Evolutionary conservation across 2,797 vertebrate genomes (phyloP).

Genomic region (Triplophysa bombifrons): DNA sequence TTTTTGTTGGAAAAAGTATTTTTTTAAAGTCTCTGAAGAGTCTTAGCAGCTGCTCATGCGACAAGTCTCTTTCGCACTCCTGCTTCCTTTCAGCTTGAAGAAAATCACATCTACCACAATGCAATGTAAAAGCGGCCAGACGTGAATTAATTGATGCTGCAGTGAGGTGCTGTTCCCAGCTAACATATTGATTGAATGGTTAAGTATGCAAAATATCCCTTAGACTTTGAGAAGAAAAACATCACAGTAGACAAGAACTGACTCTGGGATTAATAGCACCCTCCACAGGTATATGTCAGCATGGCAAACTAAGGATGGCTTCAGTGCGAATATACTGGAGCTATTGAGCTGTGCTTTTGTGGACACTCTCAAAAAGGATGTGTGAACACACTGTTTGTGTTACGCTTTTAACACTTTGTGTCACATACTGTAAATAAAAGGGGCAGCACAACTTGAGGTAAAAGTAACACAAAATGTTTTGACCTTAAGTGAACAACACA

Average conservation of each 20-base stretch:
- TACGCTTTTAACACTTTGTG: too few species aligned
- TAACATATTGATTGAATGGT: conserved; percentile 71
- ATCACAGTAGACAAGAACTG: conserved; percentile 54
- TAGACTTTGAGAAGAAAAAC: conserved; percentile 61
- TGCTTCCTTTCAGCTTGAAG: conserved; percentile 62
- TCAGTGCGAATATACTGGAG: neutral
- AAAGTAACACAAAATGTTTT: too few species aligned
- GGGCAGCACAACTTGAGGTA: too few species aligned
- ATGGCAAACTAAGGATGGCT: neutral
- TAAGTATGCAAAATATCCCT: conserved; percentile 73
- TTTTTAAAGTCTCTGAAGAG: conserved; percentile 54
- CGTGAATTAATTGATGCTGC: conserved; percentile 68
- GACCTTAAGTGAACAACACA: too few species aligned
- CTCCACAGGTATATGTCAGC: conserved; percentile 26
- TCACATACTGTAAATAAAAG: too few species aligned
- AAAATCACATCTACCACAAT: conserved; percentile 69
- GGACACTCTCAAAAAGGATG: too few species aligned
- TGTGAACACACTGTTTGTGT: too few species aligned
- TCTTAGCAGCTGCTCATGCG: conserved; percentile 62
- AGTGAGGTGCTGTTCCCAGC: conserved; percentile 59
- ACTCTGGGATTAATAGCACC: conserved; percentile 47
- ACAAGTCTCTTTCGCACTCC: conserved; percentile 63
- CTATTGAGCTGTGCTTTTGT: neutral
- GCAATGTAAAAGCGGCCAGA: conserved; percentile 69
- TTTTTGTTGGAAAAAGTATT: neutral